Conservation (phyloP, 2,113 vertebrate genomes). For the Chrysemys picta region DNA sequence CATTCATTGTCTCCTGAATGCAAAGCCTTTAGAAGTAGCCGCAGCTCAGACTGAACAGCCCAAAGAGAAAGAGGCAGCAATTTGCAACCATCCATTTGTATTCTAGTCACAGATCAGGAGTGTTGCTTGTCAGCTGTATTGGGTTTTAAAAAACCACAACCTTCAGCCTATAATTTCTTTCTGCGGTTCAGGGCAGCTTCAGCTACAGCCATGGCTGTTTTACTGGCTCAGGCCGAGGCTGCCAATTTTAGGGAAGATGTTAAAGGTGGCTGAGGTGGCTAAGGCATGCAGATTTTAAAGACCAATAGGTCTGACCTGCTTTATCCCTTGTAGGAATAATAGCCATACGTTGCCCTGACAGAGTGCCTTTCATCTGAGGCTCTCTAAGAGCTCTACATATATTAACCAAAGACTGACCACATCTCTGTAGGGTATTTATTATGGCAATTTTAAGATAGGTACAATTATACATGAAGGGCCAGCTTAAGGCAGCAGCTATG, state of each 20-base stretch:
- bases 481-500: neutral
- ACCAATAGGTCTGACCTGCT: neutral
- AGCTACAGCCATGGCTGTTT: neutral
- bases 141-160: neutral
- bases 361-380: neutral
- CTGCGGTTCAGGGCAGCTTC: neutral
- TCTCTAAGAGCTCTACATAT: neutral
- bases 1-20: neutral
- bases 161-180: neutral
- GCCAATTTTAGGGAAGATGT: neutral
- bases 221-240: rapidly evolving
- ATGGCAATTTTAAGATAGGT: neutral
- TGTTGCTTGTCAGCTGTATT: neutral
- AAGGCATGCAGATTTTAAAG: conserved; percentile 26
- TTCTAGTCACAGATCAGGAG: neutral
- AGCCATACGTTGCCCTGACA: neutral
- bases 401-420: neutral
- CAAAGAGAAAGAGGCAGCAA: neutral
- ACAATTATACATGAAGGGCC: neutral
- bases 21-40: neutral
- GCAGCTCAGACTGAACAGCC: neutral
- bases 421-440: neutral
- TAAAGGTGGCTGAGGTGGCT: rapidly evolving
- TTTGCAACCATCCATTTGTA: neutral
- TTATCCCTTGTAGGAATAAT: neutral